phyloP scores from a whole-genome alignment of 2,888 invertebrate genomes.

The Criorhina ranunculi region DNA sequence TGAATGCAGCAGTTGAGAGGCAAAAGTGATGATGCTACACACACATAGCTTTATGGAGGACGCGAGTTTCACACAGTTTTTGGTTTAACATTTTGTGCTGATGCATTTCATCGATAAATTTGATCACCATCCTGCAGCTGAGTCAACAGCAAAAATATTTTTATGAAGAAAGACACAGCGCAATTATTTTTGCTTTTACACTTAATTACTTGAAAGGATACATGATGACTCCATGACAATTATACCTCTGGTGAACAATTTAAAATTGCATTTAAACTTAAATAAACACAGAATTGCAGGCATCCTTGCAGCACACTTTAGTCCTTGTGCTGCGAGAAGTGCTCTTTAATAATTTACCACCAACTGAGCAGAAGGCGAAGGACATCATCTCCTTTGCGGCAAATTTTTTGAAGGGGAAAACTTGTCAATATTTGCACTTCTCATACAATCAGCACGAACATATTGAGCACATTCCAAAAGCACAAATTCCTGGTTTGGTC shows the following conservation, averaged over 20 bases:
- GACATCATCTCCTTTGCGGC: slow-evolving; percentile 14
- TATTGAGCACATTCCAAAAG: slow-evolving; percentile 47
- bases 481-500: slow-evolving; percentile 24
- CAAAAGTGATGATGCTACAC: slow-evolving; percentile 5
- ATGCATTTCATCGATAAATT: slow-evolving; percentile 57
- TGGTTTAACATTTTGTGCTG: slow-evolving; percentile 28
- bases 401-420: slow-evolving; percentile 31
- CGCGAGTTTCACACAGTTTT: slow-evolving; percentile 14
- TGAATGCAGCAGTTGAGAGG: slow-evolving; percentile 45
- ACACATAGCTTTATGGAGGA: slow-evolving; percentile 11
- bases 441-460: slow-evolving; percentile 57
- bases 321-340: slow-evolving; percentile 49
- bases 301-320: slow-evolving; percentile 35
- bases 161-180: not conserved
- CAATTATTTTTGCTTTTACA: slow-evolving; percentile 33
- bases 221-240: slow-evolving; percentile 37
- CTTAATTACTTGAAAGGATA: slow-evolving; percentile 59
- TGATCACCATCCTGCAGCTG: not conserved
- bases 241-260: slow-evolving; percentile 24
- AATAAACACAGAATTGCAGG: slow-evolving; percentile 45
- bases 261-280: slow-evolving; percentile 51
- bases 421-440: slow-evolving; percentile 68
- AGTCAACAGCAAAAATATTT: not conserved
- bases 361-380: slow-evolving; percentile 43
- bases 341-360: slow-evolving; percentile 58